Base-by-base conservation (phyloP, 2,113 vertebrate species). In the Neoarius graeffei region DNA sequence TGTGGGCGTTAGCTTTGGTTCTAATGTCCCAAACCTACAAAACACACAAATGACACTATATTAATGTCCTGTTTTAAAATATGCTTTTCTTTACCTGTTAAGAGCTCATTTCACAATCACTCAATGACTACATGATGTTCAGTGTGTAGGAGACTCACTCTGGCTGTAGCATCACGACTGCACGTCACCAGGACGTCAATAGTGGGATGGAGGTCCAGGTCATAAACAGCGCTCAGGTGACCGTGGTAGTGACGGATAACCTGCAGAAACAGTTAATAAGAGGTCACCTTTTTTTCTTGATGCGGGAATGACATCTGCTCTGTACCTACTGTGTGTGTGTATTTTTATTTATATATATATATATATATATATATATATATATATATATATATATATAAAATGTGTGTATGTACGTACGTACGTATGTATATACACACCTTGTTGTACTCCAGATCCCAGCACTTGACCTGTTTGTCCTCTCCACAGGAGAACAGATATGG, bases 361-460 rank as follows among this genome's bases (percentile, higher is more conserved):
- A n/a, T n/a, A n/a, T n/a, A n/a, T n/a, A n/a, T n/a, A n/a, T n/a
- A n/a, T n/a, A n/a, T n/a, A n/a, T n/a, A n/a, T n/a, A n/a, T n/a
- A n/a, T n/a, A n/a, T n/a, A n/a, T n/a, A n/a, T n/a, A n/a, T n/a
- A n/a, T n/a, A n/a, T n/a, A n/a, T n/a, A n/a, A n/a, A n/a, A n/a
- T n/a, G n/a, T n/a, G n/a, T n/a, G n/a, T n/a, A n/a, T n/a, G n/a
- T n/a, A 50, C 27, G 50, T 80, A 42, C 35, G 74, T 77, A 27
- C 27, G 52, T 80, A 42, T 9, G 1, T 1, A 86, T 27, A 48
- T 30, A 23, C 66, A 17, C 88, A 98, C 98, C 96, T 99, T 99
- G 92, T 99, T 99, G 90, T 99, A 99, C 90, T 99, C 98, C 80
- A 99, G 96, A 93, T 99, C 98, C 98, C 98, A 99, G 92, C 98